phyloP scores from a whole-genome alignment of 1,140 invertebrate species.

The Phocides pigmalion region DNA sequence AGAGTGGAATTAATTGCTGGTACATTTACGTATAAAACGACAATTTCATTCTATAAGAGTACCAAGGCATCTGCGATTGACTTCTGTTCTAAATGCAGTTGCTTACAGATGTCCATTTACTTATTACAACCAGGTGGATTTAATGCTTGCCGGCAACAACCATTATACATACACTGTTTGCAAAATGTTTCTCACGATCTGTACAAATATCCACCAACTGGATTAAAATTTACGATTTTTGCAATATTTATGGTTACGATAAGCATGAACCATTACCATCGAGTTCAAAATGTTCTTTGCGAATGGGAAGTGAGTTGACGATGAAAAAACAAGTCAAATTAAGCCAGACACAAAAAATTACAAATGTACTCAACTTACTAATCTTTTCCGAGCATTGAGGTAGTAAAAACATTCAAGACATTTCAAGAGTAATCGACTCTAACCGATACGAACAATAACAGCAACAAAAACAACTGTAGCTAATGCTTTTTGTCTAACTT shows the following conservation, averaged over 20 bases:
- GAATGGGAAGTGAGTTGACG: neutral
- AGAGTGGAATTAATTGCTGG: too few relatives aligned
- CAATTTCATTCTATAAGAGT: too few relatives aligned
- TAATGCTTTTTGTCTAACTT: conserved; percentile 6
- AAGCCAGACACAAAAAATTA: conserved; percentile 7
- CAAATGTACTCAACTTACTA: conserved; percentile 20
- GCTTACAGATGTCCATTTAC: too few relatives aligned
- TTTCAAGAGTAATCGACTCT: conserved; percentile 11
- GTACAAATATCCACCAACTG: too few relatives aligned
- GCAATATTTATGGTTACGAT: neutral
- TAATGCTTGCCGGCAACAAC: too few relatives aligned
- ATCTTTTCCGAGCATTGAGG: conserved; percentile 23
- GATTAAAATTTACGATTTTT: too few relatives aligned
- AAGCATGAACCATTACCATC: neutral
- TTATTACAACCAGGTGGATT: too few relatives aligned
- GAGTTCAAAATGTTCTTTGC: neutral
- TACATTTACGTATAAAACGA: too few relatives aligned
- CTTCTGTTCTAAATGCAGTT: too few relatives aligned
- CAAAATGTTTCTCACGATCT: too few relatives aligned
- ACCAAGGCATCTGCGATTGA: too few relatives aligned
- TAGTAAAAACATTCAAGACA: conserved; percentile 20
- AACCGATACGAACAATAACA: conserved; percentile 4
- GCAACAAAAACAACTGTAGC: conserved; percentile 16
- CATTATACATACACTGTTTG: too few relatives aligned
- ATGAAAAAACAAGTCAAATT: conserved; percentile 4